phyloP scores from a whole-genome alignment of 2,113 vertebrate species.

The Condylura cristata region DNA sequence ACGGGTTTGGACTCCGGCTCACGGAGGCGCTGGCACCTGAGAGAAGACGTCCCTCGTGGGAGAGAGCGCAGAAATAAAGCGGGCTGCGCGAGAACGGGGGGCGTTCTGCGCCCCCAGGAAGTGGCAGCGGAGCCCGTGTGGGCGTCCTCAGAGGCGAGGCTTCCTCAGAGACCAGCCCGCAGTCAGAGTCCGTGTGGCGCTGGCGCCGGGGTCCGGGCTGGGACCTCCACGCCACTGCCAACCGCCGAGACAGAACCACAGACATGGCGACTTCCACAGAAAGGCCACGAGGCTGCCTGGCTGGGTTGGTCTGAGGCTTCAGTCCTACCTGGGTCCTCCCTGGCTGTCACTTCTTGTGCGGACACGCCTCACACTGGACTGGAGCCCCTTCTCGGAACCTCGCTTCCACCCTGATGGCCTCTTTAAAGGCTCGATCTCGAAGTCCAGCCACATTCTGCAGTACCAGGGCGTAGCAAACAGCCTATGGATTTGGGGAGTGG shows the following conservation, averaged over 20 bases:
- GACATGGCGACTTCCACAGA: neutral
- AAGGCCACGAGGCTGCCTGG: neutral
- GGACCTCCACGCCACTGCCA: neutral
- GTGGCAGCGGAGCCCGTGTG: neutral
- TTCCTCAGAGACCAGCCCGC: too few relatives aligned
- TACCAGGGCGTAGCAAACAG: neutral
- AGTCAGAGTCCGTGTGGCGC: too few relatives aligned
- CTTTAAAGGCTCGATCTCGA: neutral
- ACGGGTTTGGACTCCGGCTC: too few relatives aligned
- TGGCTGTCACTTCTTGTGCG: neutral
- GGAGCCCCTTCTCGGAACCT: neutral
- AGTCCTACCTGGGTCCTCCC: neutral
- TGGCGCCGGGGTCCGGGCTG: too few relatives aligned
- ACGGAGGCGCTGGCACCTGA: too few relatives aligned
- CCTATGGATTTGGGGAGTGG: neutral
- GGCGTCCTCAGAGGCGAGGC: fast-evolving
- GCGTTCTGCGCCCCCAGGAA: neutral
- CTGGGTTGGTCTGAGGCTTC: neutral
- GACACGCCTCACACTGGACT: neutral
- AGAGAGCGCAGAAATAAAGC: too few relatives aligned
- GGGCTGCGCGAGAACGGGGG: neutral
- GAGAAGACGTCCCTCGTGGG: too few relatives aligned
- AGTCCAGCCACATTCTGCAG: neutral
- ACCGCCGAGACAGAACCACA: neutral
- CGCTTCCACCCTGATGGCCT: neutral